Percentiles rank a stretch among this genome's conserved stretches.
These are phyloP conservation scores for Eristalinus sepulchralis DNA, from an alignment of 2,888 invertebrate species.

Conservation along the genomic window DNA sequence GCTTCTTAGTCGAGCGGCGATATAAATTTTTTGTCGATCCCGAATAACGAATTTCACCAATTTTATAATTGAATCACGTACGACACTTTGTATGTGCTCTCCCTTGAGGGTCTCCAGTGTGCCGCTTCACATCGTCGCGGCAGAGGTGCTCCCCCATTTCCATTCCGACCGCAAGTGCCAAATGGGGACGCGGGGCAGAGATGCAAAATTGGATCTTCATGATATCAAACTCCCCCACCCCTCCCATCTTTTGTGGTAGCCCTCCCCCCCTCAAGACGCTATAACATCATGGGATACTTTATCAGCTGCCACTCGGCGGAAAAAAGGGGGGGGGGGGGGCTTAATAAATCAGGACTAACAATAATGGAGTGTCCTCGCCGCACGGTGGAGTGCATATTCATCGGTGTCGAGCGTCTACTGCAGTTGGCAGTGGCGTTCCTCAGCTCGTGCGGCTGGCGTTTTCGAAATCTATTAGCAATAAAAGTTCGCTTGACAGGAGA, in stretches of 20 bases:
- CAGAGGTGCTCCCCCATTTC: constrained; percentile 1
- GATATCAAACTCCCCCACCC: constrained; percentile 15
- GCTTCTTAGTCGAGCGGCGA: constrained; percentile 33
- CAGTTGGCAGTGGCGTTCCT: constrained; percentile 28
- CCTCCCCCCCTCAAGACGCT: constrained; percentile 16
- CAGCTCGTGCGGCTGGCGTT: neutral
- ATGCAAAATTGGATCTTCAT: constrained; percentile 61
- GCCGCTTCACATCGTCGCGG: neutral
- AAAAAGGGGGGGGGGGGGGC: constrained; percentile 41
- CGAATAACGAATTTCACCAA: constrained; percentile 69
- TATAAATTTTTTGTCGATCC: constrained; percentile 58
- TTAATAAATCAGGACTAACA: constrained; percentile 69
- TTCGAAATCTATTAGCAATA: constrained; percentile 46
- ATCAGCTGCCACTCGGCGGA: constrained; percentile 50
- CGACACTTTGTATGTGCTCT: constrained; percentile 75
- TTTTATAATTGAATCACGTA: constrained; percentile 81
- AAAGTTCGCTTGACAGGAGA: constrained; percentile 36
- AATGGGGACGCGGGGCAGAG: constrained; percentile 6
- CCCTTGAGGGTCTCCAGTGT: neutral
- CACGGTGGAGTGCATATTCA: constrained; percentile 59
- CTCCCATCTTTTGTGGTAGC: neutral
- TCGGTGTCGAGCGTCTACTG: constrained; percentile 29
- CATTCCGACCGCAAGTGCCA: constrained; percentile 16
- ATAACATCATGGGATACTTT: constrained; percentile 66
- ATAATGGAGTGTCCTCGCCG: constrained; percentile 66